phyloP scores from a whole-genome alignment of 2,888 invertebrate species.

The Caenorhabditis afra region DNA sequence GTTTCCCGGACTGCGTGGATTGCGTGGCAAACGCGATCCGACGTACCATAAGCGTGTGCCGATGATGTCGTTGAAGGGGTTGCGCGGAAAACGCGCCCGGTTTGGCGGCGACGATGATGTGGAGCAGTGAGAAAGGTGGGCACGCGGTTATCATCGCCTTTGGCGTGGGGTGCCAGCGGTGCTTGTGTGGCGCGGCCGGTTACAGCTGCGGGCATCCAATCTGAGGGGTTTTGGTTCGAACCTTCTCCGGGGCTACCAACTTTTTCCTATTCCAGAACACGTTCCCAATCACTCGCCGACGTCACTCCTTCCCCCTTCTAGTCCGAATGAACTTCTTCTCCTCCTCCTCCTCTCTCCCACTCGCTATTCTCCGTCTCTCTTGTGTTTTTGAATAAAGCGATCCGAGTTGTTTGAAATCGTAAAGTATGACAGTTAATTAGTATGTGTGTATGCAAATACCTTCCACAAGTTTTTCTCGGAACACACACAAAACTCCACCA shows the following conservation, averaged over 20 bases:
- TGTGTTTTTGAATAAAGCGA: conserved; percentile 35
- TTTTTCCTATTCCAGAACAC: no score
- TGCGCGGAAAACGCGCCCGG: conserved; percentile 43
- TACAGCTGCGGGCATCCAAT: no score
- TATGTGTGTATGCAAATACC: conserved; percentile 23
- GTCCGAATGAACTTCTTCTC: conserved; percentile 11
- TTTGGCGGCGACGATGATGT: conserved; percentile 30
- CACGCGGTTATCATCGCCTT: no score
- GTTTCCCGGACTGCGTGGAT: conserved; percentile 52
- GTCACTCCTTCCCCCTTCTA: conserved; percentile 1
- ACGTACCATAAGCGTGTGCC: conserved; percentile 50
- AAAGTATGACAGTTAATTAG: not conserved
- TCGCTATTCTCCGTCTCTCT: no score
- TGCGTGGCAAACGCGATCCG: conserved; percentile 57
- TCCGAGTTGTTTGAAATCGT: conserved; percentile 42
- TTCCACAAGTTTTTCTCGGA: conserved; percentile 1
- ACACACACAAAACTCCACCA: no score
- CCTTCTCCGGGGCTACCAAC: no score
- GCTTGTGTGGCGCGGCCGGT: no score
- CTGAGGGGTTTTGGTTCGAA: no score
- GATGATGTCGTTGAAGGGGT: conserved; percentile 56
- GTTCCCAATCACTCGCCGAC: no score
- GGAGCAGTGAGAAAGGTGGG: not conserved
- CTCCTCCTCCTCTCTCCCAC: conserved; percentile 1
- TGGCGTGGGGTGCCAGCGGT: not conserved